Evolutionary conservation across 1,140 invertebrate species (phyloP).

Genomic region (Paralvinella palmiformis): DNA sequence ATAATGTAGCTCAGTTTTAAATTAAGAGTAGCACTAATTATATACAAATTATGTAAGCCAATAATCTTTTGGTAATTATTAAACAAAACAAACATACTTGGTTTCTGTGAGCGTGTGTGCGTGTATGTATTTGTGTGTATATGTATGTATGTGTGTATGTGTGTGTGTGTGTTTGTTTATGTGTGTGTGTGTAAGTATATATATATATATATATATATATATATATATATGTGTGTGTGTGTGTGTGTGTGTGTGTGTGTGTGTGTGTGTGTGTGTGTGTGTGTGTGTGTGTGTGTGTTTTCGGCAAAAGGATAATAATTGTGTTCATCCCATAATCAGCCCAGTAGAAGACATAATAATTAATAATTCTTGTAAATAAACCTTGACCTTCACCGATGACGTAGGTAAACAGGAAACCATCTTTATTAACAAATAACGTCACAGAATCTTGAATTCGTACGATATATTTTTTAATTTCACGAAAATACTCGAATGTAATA

Average conservation of each 20-base stretch:
- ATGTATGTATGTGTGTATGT: conserved; percentile 3
- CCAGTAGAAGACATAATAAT: background rate
- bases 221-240: conserved; percentile 2
- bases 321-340: background rate
- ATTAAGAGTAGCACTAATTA: too few relatives aligned
- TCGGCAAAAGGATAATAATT: background rate
- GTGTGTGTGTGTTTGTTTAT: conserved; percentile 7
- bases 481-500: too few relatives aligned
- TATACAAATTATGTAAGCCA: too few relatives aligned
- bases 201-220: background rate
- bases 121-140: conserved; percentile 3
- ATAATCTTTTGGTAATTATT: too few relatives aligned
- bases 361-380: background rate
- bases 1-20: too few relatives aligned
- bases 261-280: conserved; percentile 7
- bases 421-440: background rate
- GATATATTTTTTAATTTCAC: too few relatives aligned
- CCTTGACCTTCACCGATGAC: background rate
- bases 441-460: background rate
- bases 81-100: too few relatives aligned
- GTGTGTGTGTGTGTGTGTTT: conserved; percentile 5
- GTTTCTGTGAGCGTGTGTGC: background rate
- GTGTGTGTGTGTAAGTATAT: conserved; percentile 3
- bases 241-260: conserved; percentile 7
- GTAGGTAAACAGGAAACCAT: background rate